phyloP scores from a whole-genome alignment of 2,888 invertebrate genomes.

The Synergus japonicus region DNA sequence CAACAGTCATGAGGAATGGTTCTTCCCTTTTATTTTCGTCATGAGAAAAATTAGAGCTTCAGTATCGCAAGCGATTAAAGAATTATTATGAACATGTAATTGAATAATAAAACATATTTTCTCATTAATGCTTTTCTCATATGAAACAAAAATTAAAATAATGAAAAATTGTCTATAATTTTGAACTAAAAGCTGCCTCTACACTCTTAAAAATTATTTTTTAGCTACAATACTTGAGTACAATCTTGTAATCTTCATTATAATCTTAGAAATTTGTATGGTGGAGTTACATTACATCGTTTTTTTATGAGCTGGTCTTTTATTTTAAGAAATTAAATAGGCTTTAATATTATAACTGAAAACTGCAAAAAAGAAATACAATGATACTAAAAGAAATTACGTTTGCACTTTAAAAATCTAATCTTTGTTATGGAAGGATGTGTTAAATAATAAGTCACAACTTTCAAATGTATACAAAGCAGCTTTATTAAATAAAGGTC shows the following conservation, averaged over 20 bases:
- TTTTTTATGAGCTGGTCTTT: not conserved
- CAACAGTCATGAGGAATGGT: not conserved
- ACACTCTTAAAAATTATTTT: too few species aligned
- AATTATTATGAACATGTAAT: not conserved
- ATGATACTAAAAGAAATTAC: not conserved
- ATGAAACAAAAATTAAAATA: too few species aligned
- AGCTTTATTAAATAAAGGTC: constrained; percentile 39
- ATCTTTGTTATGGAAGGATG: not conserved
- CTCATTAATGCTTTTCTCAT: too few species aligned
- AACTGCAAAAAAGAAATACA: not conserved
- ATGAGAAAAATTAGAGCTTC: not conserved
- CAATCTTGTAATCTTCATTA: too few species aligned
- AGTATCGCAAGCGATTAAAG: not conserved
- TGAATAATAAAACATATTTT: not conserved
- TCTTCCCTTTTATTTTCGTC: not conserved
- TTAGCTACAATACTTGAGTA: too few species aligned
- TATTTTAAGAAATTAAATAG: too few species aligned
- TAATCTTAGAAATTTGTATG: not conserved
- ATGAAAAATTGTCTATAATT: too few species aligned
- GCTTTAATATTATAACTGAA: not conserved
- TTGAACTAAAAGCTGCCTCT: too few species aligned
- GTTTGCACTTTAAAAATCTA: not conserved
- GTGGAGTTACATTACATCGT: not conserved
- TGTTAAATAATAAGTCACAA: not conserved
- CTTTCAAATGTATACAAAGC: constrained; percentile 24